Base-by-base conservation (phyloP, 92 coral and sea anemone genomes). In the Paragorgia papillata region DNA sequence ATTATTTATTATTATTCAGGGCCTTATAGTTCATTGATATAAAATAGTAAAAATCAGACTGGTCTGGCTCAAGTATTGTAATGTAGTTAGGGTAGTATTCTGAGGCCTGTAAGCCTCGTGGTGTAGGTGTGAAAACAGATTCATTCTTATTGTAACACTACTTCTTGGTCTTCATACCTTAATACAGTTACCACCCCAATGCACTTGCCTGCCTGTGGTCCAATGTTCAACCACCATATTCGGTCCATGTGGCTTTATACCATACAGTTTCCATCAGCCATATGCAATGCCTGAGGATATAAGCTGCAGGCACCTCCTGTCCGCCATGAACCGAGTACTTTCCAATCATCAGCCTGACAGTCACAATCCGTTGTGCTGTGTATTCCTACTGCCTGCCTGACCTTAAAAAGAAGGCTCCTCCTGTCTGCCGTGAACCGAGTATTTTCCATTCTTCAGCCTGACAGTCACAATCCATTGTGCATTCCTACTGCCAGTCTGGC, bases 161-260 rank as follows among this genome's bases (percentile, higher is more conserved):
- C 63, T 71, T 32, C 58, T 55, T 71, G 78, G 78, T 71, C 75
- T 68, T 68, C 75, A 68, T 68, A 57, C 78, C 78, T 71, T 53
- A 51, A 46, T 53, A 71, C 64, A 69, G 76, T 69, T 54, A 69
- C 78, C 78, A 56, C 1, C 14, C 62, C 62, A 56, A 54, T 53
- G 26, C n/a, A n/a, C 64, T 29, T 51, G 64, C 78, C 50, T 53
- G 32, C 41, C 78, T 33, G 57, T 71, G 78, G 78, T 71, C 73
- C 55, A 39, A 22, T 66, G 40, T 29, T 46, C 78, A 57, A 37
- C 78, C 57, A 71, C 32, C 63, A 71, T 37, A 71, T 35, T 26
- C 57, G n/a, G n/a, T n/a, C n/a, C n/a, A n/a, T 51, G 78, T 25
- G 46, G 64, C 78, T 49, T 71, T 71, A n/a, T n/a, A n/a, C 14